Evolutionary conservation across 2,888 invertebrate genomes (phyloP).

Genomic region (Rhaphigaster nebulosa): DNA sequence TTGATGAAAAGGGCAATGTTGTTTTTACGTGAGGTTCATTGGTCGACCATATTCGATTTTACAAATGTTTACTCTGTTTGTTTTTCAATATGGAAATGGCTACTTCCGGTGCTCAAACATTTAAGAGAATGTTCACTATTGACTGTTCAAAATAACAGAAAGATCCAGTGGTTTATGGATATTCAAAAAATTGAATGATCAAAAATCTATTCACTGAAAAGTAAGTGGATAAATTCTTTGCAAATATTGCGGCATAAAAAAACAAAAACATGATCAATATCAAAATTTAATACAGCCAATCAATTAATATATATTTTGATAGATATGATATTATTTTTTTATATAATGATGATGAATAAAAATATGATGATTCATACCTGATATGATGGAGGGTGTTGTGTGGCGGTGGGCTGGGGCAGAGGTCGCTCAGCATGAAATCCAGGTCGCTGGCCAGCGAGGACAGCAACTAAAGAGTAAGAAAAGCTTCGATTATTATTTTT

Average conservation of each 20-base stretch:
- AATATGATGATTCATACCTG: slow-evolving; percentile 54
- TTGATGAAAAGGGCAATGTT: not conserved
- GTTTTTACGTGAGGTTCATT: not conserved
- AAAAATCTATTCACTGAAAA: too few relatives aligned
- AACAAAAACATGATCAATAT: too few relatives aligned
- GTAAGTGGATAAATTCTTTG: too few relatives aligned
- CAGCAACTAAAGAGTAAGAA: slow-evolving; percentile 74
- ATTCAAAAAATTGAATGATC: too few relatives aligned
- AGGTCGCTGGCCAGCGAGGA: slow-evolving; percentile 86
- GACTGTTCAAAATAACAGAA: not conserved
- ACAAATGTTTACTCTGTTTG: not conserved
- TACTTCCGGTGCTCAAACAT: not conserved
- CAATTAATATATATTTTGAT: not conserved
- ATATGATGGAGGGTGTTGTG: slow-evolving; percentile 65
- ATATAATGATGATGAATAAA: not conserved
- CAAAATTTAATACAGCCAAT: not conserved
- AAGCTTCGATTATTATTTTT: not conserved
- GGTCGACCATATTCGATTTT: not conserved
- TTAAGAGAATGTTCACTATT: not conserved
- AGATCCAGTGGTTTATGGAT: too few relatives aligned
- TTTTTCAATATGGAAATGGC: not conserved
- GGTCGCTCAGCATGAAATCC: slow-evolving; percentile 87
- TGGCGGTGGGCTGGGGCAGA: slow-evolving; percentile 78
- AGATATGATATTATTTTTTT: not conserved
- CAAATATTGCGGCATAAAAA: too few relatives aligned